Base-by-base conservation (phyloP, 1,140 invertebrate species). In the Teleopsis dalmanni region DNA sequence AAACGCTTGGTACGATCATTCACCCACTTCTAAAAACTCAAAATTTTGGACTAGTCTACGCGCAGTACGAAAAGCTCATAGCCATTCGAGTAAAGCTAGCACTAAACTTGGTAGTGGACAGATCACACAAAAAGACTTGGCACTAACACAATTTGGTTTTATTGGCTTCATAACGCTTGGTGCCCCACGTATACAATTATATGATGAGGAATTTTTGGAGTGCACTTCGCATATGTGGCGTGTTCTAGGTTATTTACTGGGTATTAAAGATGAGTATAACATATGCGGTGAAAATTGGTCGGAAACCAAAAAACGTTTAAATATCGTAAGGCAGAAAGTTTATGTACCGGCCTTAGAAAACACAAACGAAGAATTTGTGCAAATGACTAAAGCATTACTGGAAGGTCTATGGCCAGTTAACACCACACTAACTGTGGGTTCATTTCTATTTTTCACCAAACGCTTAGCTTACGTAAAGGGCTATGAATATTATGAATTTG, bases 221-320 rank as follows among this genome's bases (percentile, higher is more conserved):
- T 82, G 81, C n/a, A 82, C 88, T 41, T 67, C 87, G 2, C 88
- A 94, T 62, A 81, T 92, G 56, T 94, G 90, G 90, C 76, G 80
- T 34, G 82, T 87, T 1, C 80, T 93, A 25, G 89, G 88, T 1
- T 78, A 83, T 57, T 67, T 88, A 58, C 75, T 94, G 36, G 91
- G 91, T 3, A 81, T 92, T 13, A 79, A 89, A 52, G 88, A 94
- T 57, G 65, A 69, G 37, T 71, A 65, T 48, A 71, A 71, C 42
- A 53, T 71, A 5, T 71, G 68, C 29, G 60, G 61, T 0, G 33
- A 34, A 0, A 62, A 63, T 26, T 70, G 63, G 65, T 45, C 43
- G 1, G 57, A 62, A 23, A 62, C 68, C 0, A 60, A 54, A 22
- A 18, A 14, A n/a, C 57, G 68, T 0, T 19, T 71, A 13, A 57